Conservation (phyloP, 2,797 vertebrate species). For the Streptopelia turtur region DNA sequence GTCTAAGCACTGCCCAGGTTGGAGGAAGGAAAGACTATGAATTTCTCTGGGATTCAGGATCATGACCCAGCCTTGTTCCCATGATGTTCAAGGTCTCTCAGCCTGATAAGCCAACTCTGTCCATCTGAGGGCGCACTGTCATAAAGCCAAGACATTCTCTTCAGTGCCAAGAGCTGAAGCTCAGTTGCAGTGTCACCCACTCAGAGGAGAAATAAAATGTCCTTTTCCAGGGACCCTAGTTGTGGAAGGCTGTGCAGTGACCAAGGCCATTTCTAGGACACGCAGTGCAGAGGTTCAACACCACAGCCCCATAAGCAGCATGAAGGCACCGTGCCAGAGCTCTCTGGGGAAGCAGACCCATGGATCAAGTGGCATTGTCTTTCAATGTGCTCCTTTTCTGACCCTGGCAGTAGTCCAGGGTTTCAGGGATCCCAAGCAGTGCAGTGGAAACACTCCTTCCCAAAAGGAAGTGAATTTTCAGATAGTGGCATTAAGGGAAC, state of each 20-base stretch:
- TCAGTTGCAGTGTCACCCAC: not conserved
- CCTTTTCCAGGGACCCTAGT: not conserved
- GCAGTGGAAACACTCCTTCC: not conserved
- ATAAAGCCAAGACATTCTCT: not conserved
- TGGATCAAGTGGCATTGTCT: not conserved
- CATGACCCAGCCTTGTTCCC: not conserved
- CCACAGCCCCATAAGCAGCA: not conserved
- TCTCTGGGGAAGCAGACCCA: not conserved
- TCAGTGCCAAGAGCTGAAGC: not conserved
- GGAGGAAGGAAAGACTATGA: not conserved
- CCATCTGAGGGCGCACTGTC: accelerated
- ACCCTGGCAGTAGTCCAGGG: accelerated
- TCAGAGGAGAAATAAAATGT: not conserved
- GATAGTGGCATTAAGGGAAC: not conserved
- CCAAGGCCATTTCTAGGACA: not conserved
- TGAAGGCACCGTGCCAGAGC: not conserved
- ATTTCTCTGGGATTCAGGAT: not conserved
- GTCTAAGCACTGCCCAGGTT: not conserved
- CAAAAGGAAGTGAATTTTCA: not conserved
- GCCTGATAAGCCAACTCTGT: not conserved
- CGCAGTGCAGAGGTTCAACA: not conserved
- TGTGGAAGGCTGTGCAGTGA: not conserved
- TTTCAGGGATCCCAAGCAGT: not conserved
- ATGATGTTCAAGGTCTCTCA: not conserved
- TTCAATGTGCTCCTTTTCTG: not conserved